These are phyloP conservation scores for Creontiades dilutus DNA, from an alignment of 2,888 invertebrate genomes.

Conservation along the genomic window DNA sequence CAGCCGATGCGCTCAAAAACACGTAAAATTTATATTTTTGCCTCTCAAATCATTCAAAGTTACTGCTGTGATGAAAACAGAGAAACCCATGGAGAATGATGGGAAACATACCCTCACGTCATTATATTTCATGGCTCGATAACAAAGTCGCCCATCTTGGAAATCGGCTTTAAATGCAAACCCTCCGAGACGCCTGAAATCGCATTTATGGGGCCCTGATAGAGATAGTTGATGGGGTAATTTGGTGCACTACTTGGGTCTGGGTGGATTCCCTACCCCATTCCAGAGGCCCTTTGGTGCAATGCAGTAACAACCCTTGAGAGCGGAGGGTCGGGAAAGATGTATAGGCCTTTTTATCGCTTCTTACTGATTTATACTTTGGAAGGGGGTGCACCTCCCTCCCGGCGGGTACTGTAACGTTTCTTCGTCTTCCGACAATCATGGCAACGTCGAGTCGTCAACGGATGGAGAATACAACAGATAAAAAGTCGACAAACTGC, in stretches of 20 bases:
- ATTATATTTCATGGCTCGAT: slow-evolving; percentile 17
- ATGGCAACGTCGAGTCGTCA: neutral
- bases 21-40: no score
- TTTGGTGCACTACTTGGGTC: slow-evolving; percentile 44
- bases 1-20: no score
- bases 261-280: slow-evolving; percentile 10
- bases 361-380: slow-evolving; percentile 37
- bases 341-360: slow-evolving; percentile 55
- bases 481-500: no score
- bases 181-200: neutral
- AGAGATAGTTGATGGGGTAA: slow-evolving; percentile 60
- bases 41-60: no score
- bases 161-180: slow-evolving; percentile 17
- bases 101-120: neutral
- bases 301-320: slow-evolving; percentile 46
- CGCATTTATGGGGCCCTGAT: slow-evolving; percentile 24
- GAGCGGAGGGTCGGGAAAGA: neutral
- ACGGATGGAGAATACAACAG: no score
- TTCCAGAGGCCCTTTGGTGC: neutral
- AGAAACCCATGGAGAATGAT: neutral
- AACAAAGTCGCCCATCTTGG: neutral
- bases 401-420: neutral
- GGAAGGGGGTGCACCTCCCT: neutral
- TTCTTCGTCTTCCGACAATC: neutral
- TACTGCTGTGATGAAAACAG: no score